Base-by-base conservation (phyloP, 2,888 invertebrate species). In the Epinotia nisella region DNA sequence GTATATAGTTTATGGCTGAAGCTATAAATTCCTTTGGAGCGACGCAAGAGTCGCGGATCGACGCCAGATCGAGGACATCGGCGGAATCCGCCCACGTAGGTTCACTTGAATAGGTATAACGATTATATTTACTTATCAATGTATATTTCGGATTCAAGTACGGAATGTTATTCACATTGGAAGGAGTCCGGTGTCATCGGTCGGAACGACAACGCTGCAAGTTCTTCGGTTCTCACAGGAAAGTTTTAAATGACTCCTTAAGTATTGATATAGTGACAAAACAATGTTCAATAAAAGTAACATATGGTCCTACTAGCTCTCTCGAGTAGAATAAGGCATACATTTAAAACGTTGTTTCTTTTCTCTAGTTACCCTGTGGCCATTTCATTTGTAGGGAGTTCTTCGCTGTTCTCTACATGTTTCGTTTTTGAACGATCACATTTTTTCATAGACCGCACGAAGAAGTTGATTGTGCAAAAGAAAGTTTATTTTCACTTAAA, bases 1-100 rank as follows among this genome's bases (percentile, higher is more conserved):
- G 83, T 87, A 83, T 81, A 83, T 81, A 80, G 84, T 87, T 87
- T 87, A 86, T 81, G 83, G 83, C 83, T 82, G 80, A 77, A 78
- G 80, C 79, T 79, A 82, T 87, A 84, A 87, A 88, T 87, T 85
- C 83, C 79, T 76, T 74, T 68, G 78, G 77, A 76, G 77, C 79
- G 77, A 82, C 81, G 82, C 80, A 82, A 83, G 76, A 76, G 69
- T 79, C 79, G 80, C 74, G 78, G 79, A 76, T 73, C 78, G 78
- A 83, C 75, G 80, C 35, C 35, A 82, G 81, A 81, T 78, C 75
- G 65, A 65, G 68, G 65, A 68, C 58, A 41, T 59, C 39, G 58
- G 49, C 76, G 75, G 73, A 82, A 80, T 81, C 80, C 75, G 76
- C 76, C 77, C 78, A 83, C 81, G 35, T 35, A 78, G 78, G 41